Evolutionary conservation across 1,140 invertebrate genomes (phyloP), one percentile per base, ranked within the genome.

Genomic region (Gonioctena quinquepunctata): DNA sequence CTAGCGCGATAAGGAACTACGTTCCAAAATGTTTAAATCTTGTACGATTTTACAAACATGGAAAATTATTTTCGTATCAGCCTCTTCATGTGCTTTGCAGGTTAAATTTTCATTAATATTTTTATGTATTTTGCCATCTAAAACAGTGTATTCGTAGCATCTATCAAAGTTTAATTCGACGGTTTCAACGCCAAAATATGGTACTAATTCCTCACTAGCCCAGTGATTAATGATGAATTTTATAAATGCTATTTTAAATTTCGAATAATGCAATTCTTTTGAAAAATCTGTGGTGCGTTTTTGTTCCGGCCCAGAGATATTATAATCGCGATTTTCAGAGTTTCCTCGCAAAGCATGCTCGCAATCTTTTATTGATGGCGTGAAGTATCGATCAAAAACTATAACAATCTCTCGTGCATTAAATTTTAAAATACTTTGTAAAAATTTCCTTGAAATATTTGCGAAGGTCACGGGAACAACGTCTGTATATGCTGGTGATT

Each of bases 401-500:
- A 66, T 42, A 21, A 22, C 71, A 65, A 60, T 70, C 6, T 18
- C 33, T 42, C 28, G 21, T 54, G 3, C 6, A 22, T 23, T 19
- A 7, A 48, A 42, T n/a, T 42, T 16, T 22, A 62, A 1, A 23
- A 11, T 59, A n/a, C n/a, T n/a, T n/a, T n/a, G n/a, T n/a, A n/a
- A n/a, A n/a, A n/a, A n/a, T n/a, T 27, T 70, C 66, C 54, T 69
- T 52, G 54, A 33, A 26, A 49, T 56, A 65, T 33, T 52, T 16
- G 25, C 65, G 21, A 66, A 66, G 25, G 65, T 66, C 16, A 42
- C n/a, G 4, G n/a, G 3, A 8, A 54, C 16, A 26, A 79, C 22
- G 72, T 81, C 74, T 13, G 70, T 70, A 65, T 74, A 62, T 19
- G 28, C 19, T 16, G 75, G 69, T 49, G 69, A 52, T 63, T 70